These are phyloP conservation scores for Rhynchonycteris naso DNA, from an alignment of 2,797 vertebrate species.

Conservation along the genomic window DNA sequence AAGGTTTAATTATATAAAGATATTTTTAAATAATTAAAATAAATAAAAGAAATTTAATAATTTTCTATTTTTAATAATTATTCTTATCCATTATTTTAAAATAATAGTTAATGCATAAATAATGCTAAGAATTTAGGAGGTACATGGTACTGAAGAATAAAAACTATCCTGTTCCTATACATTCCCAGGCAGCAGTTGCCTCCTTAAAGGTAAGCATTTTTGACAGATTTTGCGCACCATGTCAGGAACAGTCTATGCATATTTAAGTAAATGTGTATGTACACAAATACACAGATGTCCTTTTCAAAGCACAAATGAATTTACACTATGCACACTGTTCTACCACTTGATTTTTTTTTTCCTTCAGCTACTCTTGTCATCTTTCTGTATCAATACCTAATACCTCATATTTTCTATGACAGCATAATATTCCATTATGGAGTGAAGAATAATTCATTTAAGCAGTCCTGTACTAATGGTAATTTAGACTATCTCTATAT, in stretches of 20 bases:
- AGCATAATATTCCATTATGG: background rate
- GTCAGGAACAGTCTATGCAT: background rate
- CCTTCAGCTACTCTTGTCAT: background rate
- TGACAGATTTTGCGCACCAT: background rate
- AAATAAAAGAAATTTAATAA: background rate
- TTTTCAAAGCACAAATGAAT: background rate
- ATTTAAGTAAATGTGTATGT: background rate
- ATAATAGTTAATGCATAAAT: background rate
- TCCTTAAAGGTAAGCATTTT: conserved; percentile 23
- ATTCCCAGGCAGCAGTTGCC: background rate
- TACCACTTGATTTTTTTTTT: background rate
- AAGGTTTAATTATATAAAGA: background rate
- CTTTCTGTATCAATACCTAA: background rate
- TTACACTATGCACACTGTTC: background rate
- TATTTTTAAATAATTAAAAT: background rate
- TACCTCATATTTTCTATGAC: background rate
- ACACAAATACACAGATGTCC: background rate
- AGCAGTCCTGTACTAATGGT: background rate
- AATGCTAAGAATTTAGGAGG: background rate
- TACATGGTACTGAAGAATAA: background rate
- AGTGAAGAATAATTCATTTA: conserved; percentile 4
- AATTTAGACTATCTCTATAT: background rate
- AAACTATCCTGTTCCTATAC: background rate
- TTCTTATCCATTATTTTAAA: background rate
- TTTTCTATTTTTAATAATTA: conserved; percentile 24